Base-by-base conservation (phyloP, 2,888 invertebrate species). In the Hyppa rectilinea region DNA sequence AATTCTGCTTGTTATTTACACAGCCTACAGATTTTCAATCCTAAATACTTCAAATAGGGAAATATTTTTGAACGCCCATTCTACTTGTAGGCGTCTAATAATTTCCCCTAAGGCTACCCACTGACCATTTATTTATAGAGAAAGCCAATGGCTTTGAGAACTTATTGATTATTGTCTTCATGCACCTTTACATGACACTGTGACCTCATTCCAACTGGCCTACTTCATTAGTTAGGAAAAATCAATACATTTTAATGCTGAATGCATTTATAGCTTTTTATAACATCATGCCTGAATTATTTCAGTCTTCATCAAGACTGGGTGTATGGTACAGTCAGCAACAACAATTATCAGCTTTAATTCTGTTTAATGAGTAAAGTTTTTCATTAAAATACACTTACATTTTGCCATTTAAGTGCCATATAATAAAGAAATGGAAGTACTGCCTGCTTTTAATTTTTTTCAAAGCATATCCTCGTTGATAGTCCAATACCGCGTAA, bases 141-240 rank as follows among this genome's bases (percentile, higher is more conserved):
- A 12, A 40, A 14, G n/a, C 29, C 38, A 64, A 34, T 0, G 10
- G 6, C 38, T 47, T 75, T 53, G 12, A 14, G 12, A 9, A 55
- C 4, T 9, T 53, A 45, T 53, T 34, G 38, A 75, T 53, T 53
- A 9, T 47, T 64, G n/a, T 7, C 6, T 47, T 29, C 0, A 6
- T 26, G 38, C 53, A 64, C 17, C 17, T 75, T 17, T 20, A 36
- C 43, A 17, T 75, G 40, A 10, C 45, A 53, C 10, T 45, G 0
- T 64, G 75, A 71, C 75, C 53, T 75, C 12, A 14, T 26, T 71
- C 17, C 17, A 14, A 4, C 4, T 71, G 66, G 65, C 71, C 65
- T 75, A 71, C 45, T 64, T 71, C 2, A 23, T 31, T 23, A 38
- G 20, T 14, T 20, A 4, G 36, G 14, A 26, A 45, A 29, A 75